These are phyloP conservation scores for Drosophila seclusa DNA, from an alignment of 2,888 invertebrate species.

Conservation along the genomic window DNA sequence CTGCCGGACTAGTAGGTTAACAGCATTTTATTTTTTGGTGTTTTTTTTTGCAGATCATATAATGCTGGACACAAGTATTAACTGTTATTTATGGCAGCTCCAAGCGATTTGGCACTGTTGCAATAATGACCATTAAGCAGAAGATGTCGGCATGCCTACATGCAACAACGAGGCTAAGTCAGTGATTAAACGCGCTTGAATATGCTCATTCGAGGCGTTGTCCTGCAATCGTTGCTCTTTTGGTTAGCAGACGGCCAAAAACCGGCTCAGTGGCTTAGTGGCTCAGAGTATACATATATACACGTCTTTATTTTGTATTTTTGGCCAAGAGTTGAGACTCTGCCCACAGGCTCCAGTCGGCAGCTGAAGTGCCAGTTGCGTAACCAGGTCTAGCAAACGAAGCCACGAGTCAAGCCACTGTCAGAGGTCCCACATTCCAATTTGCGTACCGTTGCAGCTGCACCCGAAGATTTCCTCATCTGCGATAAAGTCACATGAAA, in stretches of 20 bases:
- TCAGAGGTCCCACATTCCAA: conserved; percentile 76
- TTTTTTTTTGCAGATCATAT: not conserved
- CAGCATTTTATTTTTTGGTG: conserved; percentile 3
- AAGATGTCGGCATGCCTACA: conserved; percentile 32
- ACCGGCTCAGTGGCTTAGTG: conserved; percentile 59
- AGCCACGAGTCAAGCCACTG: conserved; percentile 51
- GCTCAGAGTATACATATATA: conserved; percentile 17
- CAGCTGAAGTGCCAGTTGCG: conserved; percentile 36
- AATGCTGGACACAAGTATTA: conserved; percentile 31
- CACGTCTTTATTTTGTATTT: not conserved
- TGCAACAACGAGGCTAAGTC: conserved; percentile 33
- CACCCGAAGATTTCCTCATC: conserved; percentile 52
- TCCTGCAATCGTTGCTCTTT: conserved; percentile 50
- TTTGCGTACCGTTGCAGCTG: conserved; percentile 62
- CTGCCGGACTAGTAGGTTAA: conserved; percentile 38
- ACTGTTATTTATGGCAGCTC: conserved; percentile 61
- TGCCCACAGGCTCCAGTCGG: conserved; percentile 37
- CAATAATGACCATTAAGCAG: conserved; percentile 51
- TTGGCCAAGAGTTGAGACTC: conserved; percentile 8
- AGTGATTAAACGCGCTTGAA: conserved; percentile 37
- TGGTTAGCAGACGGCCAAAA: conserved; percentile 15
- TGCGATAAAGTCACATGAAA: conserved; percentile 62
- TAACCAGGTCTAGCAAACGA: conserved; percentile 51
- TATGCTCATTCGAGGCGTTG: conserved; percentile 40
- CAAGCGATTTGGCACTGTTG: conserved; percentile 33